Evolutionary conservation across 2,113 vertebrate species (phyloP).

Genomic region (Rhodinocichla rosea): DNA sequence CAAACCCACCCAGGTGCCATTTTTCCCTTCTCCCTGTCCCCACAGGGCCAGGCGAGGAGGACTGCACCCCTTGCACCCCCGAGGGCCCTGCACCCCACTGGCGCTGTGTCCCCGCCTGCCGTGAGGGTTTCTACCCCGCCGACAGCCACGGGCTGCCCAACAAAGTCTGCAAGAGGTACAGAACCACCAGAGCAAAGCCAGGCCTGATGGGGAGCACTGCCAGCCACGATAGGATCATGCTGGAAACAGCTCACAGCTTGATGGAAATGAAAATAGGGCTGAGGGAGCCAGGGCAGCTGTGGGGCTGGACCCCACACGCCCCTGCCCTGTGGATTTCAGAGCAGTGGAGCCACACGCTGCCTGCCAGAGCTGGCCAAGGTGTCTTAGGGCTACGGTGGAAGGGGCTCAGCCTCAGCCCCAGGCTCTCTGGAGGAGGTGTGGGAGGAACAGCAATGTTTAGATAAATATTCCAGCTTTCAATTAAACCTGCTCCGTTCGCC

Average conservation of each 20-base stretch:
- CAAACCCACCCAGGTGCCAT: neutral
- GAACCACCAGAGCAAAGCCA: neutral
- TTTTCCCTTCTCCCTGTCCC: neutral
- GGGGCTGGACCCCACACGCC: neutral
- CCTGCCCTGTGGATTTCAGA: neutral
- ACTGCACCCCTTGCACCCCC: conserved; percentile 80
- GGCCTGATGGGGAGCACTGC: neutral
- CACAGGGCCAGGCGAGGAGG: conserved; percentile 76
- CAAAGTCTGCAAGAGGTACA: conserved; percentile 84
- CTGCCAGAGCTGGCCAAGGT: neutral
- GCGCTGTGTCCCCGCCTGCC: conserved; percentile 81
- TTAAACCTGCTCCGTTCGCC: neutral
- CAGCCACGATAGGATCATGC: rapidly evolving
- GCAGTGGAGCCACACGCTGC: neutral
- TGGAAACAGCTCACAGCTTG: neutral
- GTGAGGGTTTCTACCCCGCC: conserved; percentile 79
- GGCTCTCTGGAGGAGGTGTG: conserved; percentile 20
- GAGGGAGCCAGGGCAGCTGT: neutral
- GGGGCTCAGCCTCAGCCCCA: neutral
- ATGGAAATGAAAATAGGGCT: neutral
- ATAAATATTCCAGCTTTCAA: conserved; percentile 15
- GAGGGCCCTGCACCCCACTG: conserved; percentile 79
- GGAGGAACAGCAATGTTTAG: neutral
- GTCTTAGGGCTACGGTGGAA: neutral
- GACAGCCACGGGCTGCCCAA: conserved; percentile 76